phyloP scores from a whole-genome alignment of 2,797 vertebrate species.

The Paguma larvata region DNA sequence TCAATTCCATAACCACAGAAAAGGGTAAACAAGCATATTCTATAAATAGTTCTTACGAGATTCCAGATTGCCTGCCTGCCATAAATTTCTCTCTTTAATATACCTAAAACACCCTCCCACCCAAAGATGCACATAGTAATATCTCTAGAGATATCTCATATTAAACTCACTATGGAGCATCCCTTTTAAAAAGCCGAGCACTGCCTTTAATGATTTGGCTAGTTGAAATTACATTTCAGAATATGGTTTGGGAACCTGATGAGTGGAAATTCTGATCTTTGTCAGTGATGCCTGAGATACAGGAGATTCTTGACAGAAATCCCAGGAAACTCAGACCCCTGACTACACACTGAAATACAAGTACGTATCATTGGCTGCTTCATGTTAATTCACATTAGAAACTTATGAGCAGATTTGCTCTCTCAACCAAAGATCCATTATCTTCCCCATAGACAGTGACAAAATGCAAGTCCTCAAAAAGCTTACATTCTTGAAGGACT shows the following conservation, averaged over 20 bases:
- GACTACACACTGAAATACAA: not conserved
- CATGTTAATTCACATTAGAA: not conserved
- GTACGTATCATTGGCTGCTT: not conserved
- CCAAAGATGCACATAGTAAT: not conserved
- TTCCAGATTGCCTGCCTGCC: conserved; percentile 10
- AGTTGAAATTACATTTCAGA: not conserved
- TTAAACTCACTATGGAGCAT: not conserved
- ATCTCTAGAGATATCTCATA: not conserved
- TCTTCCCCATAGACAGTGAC: not conserved
- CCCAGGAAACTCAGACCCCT: not conserved
- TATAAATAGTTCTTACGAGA: conserved; percentile 53
- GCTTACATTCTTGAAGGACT: not conserved
- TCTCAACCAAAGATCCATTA: not conserved
- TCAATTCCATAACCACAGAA: conserved; percentile 37
- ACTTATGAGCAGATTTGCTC: not conserved
- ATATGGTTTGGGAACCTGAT: not conserved
- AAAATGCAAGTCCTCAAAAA: not conserved
- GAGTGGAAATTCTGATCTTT: not conserved
- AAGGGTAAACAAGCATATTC: conserved; percentile 16
- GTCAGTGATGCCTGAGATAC: not conserved
- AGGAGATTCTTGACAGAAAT: not conserved
- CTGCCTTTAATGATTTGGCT: not conserved
- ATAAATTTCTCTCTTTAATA: conserved; percentile 52
- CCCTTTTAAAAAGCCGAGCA: conserved; percentile 16
- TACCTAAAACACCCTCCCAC: not conserved